These are phyloP conservation scores for Beris chalybata DNA, from an alignment of 2,888 invertebrate species.

Conservation along the genomic window DNA sequence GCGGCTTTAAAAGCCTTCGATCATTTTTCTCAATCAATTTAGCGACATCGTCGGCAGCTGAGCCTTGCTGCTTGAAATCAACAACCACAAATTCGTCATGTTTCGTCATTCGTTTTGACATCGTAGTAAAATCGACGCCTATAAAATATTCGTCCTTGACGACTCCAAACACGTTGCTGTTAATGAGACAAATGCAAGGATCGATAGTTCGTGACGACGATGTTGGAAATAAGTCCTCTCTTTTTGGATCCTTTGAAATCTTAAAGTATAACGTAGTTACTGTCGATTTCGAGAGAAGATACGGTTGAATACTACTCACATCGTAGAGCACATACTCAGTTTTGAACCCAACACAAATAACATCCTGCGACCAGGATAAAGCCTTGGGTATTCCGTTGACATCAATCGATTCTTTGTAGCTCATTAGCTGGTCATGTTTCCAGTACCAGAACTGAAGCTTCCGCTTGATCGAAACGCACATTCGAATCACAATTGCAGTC, in stretches of 20 bases:
- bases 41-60: constrained; percentile 6
- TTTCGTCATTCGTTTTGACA: constrained; percentile 12
- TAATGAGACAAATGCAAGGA: constrained; percentile 78
- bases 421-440: constrained; percentile 80
- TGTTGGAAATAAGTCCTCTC: constrained; percentile 83
- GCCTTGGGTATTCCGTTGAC: constrained; percentile 79
- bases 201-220: constrained; percentile 77
- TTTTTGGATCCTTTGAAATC: constrained; percentile 54
- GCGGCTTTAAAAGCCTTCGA: constrained; percentile 37
- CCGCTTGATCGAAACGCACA: constrained; percentile 86
- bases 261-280: background rate
- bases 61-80: constrained; percentile 12
- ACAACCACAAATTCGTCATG: background rate
- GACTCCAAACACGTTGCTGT: constrained; percentile 75
- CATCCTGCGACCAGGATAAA: constrained; percentile 80
- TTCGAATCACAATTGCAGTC: constrained; percentile 72
- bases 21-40: constrained; percentile 16
- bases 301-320: constrained; percentile 58
- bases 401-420: constrained; percentile 72
- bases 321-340: constrained; percentile 77
- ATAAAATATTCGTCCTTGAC: constrained; percentile 87
- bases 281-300: background rate
- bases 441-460: constrained; percentile 86
- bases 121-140: constrained; percentile 72
- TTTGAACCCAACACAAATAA: constrained; percentile 85